Conservation (phyloP, 2,797 vertebrate species). For the Gymnopithys bicolor region DNA sequence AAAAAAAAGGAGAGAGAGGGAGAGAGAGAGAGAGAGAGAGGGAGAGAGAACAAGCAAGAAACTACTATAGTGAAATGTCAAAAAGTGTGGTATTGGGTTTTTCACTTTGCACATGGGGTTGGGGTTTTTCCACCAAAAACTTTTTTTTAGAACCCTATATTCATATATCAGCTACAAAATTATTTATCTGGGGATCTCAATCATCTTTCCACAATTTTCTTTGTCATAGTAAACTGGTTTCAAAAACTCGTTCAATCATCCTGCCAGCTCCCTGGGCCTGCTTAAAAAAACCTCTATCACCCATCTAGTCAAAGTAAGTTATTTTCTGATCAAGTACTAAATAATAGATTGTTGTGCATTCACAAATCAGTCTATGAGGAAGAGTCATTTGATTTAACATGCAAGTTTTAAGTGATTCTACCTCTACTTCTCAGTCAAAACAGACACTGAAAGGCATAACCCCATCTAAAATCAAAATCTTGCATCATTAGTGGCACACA, state of each 20-base stretch:
- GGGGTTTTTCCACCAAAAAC: accelerated
- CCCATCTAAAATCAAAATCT: not conserved
- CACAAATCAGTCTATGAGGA: not conserved
- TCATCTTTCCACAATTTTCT: not conserved
- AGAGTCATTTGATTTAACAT: accelerated
- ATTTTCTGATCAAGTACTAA: not conserved
- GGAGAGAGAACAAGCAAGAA: accelerated
- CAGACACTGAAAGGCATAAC: not conserved
- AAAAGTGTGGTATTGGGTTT: not conserved
- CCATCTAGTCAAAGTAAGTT: not conserved
- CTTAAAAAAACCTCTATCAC: not conserved
- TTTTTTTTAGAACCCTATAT: not conserved
- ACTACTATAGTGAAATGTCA: not conserved
- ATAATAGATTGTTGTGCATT: not conserved
- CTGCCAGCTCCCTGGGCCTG: not conserved
- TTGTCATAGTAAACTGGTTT: not conserved
- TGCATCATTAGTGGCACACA: not conserved
- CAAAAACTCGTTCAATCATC: not conserved
- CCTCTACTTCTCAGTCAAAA: not conserved
- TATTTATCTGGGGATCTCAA: not conserved
- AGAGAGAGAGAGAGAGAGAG: too few relatives aligned
- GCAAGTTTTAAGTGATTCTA: not conserved
- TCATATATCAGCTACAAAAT: not conserved
- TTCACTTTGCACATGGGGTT: not conserved
- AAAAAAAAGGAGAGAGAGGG: not conserved